Evolutionary conservation across 2,797 vertebrate genomes (phyloP).

Genomic region (Gouania willdenowi): DNA sequence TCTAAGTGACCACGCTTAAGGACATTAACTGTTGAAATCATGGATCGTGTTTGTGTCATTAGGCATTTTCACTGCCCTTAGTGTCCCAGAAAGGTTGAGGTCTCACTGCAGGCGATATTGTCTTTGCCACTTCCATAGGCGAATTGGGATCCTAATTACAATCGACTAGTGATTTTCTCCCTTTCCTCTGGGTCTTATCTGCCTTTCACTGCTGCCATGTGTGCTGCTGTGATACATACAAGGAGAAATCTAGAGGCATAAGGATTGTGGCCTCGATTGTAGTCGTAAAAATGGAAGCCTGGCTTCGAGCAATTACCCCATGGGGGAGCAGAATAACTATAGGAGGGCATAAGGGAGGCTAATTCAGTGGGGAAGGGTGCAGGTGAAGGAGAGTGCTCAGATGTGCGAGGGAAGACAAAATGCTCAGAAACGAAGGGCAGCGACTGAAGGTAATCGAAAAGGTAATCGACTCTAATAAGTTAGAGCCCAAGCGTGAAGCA

Average conservation of each 20-base stretch:
- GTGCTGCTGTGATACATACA: slow-evolving; percentile 47
- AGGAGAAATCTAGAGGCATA: slow-evolving; percentile 65
- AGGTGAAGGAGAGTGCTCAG: slow-evolving; percentile 62
- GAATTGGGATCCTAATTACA: slow-evolving; percentile 63
- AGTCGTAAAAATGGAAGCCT: slow-evolving; percentile 69
- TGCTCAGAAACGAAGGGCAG: slow-evolving; percentile 9
- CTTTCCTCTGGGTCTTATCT: slow-evolving; percentile 56
- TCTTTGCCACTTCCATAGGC: slow-evolving; percentile 45
- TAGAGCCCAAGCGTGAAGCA: slow-evolving; percentile 30
- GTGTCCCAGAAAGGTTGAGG: slow-evolving; percentile 40
- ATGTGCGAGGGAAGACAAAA: slow-evolving; percentile 42
- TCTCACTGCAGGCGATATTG: slow-evolving; percentile 28
- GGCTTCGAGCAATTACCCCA: slow-evolving; percentile 63
- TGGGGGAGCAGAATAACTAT: slow-evolving; percentile 37
- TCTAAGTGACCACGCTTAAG: slow-evolving; percentile 28
- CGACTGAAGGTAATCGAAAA: slow-evolving; percentile 18
- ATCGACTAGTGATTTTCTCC: slow-evolving; percentile 65
- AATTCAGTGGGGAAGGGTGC: slow-evolving; percentile 35
- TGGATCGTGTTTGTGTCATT: slow-evolving; percentile 14
- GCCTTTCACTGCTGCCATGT: slow-evolving; percentile 41
- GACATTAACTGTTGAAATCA: slow-evolving; percentile 33
- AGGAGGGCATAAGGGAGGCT: slow-evolving; percentile 25
- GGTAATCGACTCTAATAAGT: no score
- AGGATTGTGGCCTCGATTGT: slow-evolving; percentile 69
- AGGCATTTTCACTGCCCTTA: slow-evolving; percentile 22